Base-by-base conservation (phyloP, 2,888 invertebrate genomes). In the Lepidocyrtoides sp. region DNA sequence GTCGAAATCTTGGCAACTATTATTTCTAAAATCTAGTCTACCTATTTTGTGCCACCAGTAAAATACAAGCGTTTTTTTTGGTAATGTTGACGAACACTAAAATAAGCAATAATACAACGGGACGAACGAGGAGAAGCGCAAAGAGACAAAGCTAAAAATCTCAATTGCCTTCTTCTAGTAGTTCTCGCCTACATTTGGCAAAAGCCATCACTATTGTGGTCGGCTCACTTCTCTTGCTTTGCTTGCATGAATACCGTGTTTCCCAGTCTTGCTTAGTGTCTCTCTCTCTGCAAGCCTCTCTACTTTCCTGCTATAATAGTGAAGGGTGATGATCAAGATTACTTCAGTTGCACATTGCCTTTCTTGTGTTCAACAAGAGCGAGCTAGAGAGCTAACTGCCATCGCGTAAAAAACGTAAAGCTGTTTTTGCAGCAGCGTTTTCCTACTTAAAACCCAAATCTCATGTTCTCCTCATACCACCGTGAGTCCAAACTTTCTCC, bases 291-390 rank as follows among this genome's bases (percentile, higher is more conserved):
- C 48, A 26, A 60, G 60, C 23, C 36, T n/a, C 4, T 60, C 60
- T 66, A 3, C 32, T 36, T 72, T 26, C 75, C 69, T 51, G 79
- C 84, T 85, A 90, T 90, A 89, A 63, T 69, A 84, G 85, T 20
- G 69, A 14, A 79, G 48, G 69, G 10, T 77, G 54, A 51, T 29
- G 77, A 63, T 72, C 82, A 10, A 85, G 83, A 85, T 89, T 81
- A 72, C 41, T 48, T 83, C 92, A 92, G 92, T 92, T 90, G 90
- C 86, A 92, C 92, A 87, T 87, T 87, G 89, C 84, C 92, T 90
- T 86, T 92, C 92, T 86, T 92, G 92, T 81, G 66, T 75, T 84
- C 60, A 89, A 89, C 83, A 89, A 84, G 89, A 89, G 83, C 63
- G 84, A 89, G 89, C 83, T 89, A 51, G 48, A 4, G 44, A 85